phyloP scores from a whole-genome alignment of 1,140 invertebrate species.

The Conus ventricosus region DNA sequence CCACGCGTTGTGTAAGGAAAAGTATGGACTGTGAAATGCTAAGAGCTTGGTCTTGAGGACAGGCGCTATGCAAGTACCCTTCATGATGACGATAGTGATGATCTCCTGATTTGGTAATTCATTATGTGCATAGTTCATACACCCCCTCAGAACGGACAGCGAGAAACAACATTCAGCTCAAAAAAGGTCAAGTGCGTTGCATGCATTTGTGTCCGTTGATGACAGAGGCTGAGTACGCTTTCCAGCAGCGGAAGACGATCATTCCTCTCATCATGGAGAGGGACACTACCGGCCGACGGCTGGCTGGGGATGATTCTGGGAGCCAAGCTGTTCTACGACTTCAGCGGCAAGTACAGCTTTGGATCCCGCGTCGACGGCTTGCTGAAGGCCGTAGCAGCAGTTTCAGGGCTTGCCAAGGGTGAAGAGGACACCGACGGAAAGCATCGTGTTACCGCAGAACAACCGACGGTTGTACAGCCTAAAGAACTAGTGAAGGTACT shows the following conservation, averaged over 20 bases:
- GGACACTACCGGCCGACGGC: constrained; percentile 63
- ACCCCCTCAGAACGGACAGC: too few species aligned
- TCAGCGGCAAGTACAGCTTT: constrained; percentile 65
- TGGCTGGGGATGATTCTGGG: constrained; percentile 71
- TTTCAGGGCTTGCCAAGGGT: not conserved
- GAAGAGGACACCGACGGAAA: not conserved
- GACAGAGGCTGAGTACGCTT: constrained; percentile 72
- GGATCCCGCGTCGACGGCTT: constrained; percentile 56
- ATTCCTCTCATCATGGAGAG: constrained; percentile 67
- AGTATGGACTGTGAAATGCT: too few species aligned
- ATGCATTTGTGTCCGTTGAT: not conserved
- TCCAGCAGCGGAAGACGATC: constrained; percentile 61
- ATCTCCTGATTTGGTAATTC: too few species aligned
- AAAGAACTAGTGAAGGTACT: too few species aligned
- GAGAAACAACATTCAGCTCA: too few species aligned
- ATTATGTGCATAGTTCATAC: not conserved
- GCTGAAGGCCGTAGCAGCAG: constrained; percentile 43
- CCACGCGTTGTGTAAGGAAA: too few species aligned
- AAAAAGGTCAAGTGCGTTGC: too few species aligned
- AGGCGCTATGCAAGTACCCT: too few species aligned
- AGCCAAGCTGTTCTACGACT: constrained; percentile 68
- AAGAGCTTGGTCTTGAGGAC: too few species aligned
- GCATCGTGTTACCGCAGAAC: not conserved
- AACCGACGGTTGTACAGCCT: too few species aligned
- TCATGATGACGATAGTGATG: too few species aligned